Evolutionary conservation across 92 coral and sea anemone genomes (phyloP).

Genomic region (Phymanthus crucifer): DNA sequence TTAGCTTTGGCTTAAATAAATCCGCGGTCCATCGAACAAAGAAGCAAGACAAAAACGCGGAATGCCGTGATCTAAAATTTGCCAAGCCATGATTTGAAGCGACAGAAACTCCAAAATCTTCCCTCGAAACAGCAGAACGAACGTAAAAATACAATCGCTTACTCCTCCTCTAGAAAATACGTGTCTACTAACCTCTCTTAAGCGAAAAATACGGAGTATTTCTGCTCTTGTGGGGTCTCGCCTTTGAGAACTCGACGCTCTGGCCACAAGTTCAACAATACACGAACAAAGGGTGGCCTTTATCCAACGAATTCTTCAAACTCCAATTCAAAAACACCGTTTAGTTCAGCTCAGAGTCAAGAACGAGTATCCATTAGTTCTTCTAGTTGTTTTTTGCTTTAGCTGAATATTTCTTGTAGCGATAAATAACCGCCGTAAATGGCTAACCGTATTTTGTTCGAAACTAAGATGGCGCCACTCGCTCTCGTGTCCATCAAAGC

Average conservation of each 20-base stretch:
- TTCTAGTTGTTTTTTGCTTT: slow-evolving; percentile 33
- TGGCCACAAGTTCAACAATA: slow-evolving; percentile 65
- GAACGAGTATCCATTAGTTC: slow-evolving; percentile 52
- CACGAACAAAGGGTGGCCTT: slow-evolving; percentile 84
- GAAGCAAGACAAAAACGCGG: slow-evolving; percentile 49
- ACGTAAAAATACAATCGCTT: slow-evolving; percentile 56
- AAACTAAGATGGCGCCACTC: slow-evolving; percentile 97
- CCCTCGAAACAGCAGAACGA: slow-evolving; percentile 2
- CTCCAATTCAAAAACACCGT: slow-evolving; percentile 34
- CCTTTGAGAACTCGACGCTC: slow-evolving; percentile 65
- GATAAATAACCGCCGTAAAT: slow-evolving; percentile 63
- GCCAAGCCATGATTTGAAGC: slow-evolving; percentile 44
- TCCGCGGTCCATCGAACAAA: slow-evolving; percentile 75
- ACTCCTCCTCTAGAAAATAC: slow-evolving; percentile 48
- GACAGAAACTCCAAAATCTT: slow-evolving; percentile 45
- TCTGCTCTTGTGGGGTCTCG: slow-evolving; percentile 60
- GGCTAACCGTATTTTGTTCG: slow-evolving; percentile 55
- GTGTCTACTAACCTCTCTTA: slow-evolving; percentile 37
- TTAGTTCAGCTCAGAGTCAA: slow-evolving; percentile 27
- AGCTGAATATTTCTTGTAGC: slow-evolving; percentile 19
- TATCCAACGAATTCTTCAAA: slow-evolving; percentile 60
- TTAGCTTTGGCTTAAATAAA: slow-evolving; percentile 40
- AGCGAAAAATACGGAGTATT: slow-evolving; percentile 25
- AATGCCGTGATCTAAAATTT: slow-evolving; percentile 44
- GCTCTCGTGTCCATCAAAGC: slow-evolving; percentile 92